Conservation (phyloP, 2,797 vertebrate genomes). For the Leptodactylus fallax region DNA sequence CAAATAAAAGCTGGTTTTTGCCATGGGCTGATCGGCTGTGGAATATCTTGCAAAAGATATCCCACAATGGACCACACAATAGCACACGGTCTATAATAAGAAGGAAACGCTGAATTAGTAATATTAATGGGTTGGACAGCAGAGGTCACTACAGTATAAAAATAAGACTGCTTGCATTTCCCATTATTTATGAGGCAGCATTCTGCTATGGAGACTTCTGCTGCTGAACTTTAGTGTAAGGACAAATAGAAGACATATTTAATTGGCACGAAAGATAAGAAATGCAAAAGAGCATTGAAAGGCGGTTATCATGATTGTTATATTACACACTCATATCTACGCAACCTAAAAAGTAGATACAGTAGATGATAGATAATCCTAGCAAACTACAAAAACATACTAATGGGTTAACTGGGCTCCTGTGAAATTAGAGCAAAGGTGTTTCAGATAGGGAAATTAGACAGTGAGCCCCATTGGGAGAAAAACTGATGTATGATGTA, state of each 20-base stretch:
- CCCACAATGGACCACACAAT: too few relatives aligned
- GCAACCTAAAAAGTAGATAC: not conserved
- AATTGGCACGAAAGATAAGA: not conserved
- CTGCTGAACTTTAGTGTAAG: not conserved
- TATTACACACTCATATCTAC: not conserved
- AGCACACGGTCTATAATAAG: too few relatives aligned
- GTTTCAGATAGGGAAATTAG: too few relatives aligned
- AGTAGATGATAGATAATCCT: too few relatives aligned
- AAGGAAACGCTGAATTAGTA: not conserved
- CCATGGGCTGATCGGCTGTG: too few relatives aligned
- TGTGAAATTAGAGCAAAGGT: too few relatives aligned
- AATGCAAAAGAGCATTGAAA: not conserved
- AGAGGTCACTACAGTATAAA: conserved; percentile 62
- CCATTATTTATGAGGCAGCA: conserved; percentile 3
- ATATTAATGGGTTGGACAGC: conserved; percentile 46
- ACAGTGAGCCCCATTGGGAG: too few relatives aligned
- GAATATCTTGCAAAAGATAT: too few relatives aligned
- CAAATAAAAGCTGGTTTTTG: too few relatives aligned
- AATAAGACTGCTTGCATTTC: not conserved
- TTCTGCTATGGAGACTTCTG: not conserved
- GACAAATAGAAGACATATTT: conserved; percentile 4
- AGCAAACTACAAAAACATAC: too few relatives aligned
- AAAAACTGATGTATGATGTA: too few relatives aligned
- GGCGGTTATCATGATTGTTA: not conserved
- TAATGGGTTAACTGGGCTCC: too few relatives aligned